Conservation (phyloP, 2,797 vertebrate genomes). For the Merluccius polli region DNA sequence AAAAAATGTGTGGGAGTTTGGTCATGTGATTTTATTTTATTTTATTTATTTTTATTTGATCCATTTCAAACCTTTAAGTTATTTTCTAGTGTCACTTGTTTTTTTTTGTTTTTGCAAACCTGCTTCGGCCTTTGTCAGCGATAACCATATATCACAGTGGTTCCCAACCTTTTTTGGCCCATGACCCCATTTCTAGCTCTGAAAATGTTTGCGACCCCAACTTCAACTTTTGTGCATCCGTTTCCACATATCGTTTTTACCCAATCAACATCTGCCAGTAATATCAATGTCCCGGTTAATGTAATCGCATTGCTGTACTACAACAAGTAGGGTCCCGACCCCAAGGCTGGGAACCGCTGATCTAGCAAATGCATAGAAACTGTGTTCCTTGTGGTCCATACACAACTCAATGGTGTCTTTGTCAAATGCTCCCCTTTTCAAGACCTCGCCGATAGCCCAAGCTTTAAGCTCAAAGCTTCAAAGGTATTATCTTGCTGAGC, state of each 20-base stretch:
- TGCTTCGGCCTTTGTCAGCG: not conserved
- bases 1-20: not conserved
- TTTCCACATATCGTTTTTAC: no score
- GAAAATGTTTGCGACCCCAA: no score
- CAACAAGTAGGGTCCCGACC: no score
- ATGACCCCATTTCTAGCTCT: no score
- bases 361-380: not conserved
- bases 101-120: not conserved
- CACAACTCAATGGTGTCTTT: not conserved
- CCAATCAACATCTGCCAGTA: no score
- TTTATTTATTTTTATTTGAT: not conserved
- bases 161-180: no score
- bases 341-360: no score
- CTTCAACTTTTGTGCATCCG: no score
- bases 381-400: not conserved
- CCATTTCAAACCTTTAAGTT: not conserved
- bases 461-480: constrained; percentile 26
- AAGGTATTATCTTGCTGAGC: constrained; percentile 9
- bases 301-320: no score
- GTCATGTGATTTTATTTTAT: not conserved
- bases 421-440: not conserved
- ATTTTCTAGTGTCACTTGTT: not conserved
- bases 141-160: no score
- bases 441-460: constrained; percentile 31
- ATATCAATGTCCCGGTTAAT: no score